Conservation (phyloP, 2,797 vertebrate genomes). For the Ptychadena robeensis region DNA sequence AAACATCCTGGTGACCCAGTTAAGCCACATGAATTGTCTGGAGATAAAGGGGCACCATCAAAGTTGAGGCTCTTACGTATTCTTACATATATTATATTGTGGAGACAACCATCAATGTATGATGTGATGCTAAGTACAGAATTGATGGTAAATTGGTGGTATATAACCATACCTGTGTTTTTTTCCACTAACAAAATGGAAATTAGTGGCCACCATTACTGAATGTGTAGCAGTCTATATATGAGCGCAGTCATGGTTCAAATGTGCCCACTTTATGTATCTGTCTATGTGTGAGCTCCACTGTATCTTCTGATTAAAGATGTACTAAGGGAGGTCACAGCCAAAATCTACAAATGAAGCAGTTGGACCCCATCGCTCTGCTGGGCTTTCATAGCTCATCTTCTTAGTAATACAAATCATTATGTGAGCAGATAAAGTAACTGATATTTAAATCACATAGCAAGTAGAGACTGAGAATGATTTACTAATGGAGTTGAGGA, state of each 20-base stretch:
- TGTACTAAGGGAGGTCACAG: neutral
- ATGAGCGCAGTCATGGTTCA: neutral
- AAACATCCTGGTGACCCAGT: no score
- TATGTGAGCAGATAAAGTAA: no score
- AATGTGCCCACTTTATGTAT: neutral
- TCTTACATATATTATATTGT: neutral
- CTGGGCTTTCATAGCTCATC: neutral
- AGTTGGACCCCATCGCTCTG: neutral
- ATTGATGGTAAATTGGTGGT: no score
- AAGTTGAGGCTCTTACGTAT: neutral
- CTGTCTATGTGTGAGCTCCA: neutral
- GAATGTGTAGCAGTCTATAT: neutral
- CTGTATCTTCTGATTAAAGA: constrained; percentile 8
- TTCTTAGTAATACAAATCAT: no score
- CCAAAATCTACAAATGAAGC: neutral
- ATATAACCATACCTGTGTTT: no score
- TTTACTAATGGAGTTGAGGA: neutral
- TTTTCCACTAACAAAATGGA: no score
- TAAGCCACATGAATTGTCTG: neutral
- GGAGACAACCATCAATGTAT: neutral
- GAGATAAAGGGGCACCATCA: neutral
- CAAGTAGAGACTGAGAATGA: neutral
- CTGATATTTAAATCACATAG: no score
- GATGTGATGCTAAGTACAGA: no score
- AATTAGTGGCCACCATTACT: neutral